Percentiles rank a stretch among this genome's conserved stretches.
phyloP scores from a whole-genome alignment of 2,113 vertebrate genomes.

The Bos indicus region DNA sequence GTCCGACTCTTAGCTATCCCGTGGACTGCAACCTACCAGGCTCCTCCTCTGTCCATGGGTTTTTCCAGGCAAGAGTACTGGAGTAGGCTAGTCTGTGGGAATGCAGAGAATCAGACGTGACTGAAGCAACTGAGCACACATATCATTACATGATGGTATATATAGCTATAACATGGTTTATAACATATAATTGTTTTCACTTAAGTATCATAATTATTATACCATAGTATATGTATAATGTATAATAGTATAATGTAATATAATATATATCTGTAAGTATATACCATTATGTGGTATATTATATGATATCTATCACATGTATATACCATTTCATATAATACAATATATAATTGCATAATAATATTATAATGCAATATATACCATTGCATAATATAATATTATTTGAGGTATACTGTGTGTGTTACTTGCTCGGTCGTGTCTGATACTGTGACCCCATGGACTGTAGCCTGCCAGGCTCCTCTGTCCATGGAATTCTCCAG shows the following conservation, averaged over 20 bases:
- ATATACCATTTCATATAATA: background rate
- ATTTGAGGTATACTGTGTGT: background rate
- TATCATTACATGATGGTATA: background rate
- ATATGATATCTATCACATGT: background rate
- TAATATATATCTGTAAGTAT: background rate
- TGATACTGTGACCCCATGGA: background rate
- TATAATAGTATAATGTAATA: background rate
- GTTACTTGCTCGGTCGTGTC: background rate
- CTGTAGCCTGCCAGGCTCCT: background rate
- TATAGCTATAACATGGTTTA: background rate
- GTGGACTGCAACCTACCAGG: too few species aligned
- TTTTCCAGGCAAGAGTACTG: too few species aligned
- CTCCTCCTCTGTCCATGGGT: too few species aligned
- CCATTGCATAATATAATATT: background rate
- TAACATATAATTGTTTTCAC: background rate
- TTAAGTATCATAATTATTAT: background rate
- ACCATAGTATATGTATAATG: background rate
- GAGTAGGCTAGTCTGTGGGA: background rate
- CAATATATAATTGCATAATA: background rate
- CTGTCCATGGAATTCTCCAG: background rate
- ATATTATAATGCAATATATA: background rate
- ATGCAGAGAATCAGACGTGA: background rate
- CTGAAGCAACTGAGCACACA: background rate
- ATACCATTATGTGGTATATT: background rate
- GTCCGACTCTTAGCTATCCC: accelerated